A percentile compares a stretch with the other conserved stretches of the same genome.
Conservation (phyloP, 1,140 invertebrate genomes). For the Zophobas morio region DNA sequence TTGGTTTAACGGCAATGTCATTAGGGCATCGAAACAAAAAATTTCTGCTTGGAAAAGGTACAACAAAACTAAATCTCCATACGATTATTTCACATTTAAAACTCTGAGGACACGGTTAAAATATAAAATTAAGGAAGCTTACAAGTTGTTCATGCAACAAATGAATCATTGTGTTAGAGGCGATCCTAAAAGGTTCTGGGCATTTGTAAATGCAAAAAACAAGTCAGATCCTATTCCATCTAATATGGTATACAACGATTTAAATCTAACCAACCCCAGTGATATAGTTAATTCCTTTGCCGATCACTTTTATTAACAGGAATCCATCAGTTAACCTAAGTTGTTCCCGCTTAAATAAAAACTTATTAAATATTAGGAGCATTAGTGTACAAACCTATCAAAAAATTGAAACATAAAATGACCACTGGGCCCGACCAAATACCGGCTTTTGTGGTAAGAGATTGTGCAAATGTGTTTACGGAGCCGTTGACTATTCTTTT, state of each 20-base stretch:
- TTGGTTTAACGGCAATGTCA: not conserved
- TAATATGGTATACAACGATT: not conserved
- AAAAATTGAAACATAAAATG: not conserved
- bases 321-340: not conserved
- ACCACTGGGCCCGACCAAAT: not conserved
- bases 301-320: not conserved
- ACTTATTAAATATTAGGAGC: not conserved
- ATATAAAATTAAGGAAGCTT: not conserved
- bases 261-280: not conserved
- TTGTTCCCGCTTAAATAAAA: not conserved
- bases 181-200: not conserved
- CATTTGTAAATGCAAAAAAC: not conserved
- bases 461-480: not conserved
- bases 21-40: too few relatives aligned
- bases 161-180: not conserved
- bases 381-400: not conserved
- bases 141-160: not conserved
- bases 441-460: not conserved
- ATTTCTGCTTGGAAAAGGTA: not conserved
- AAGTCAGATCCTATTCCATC: not conserved
- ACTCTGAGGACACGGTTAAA: not conserved
- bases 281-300: not conserved
- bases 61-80: not conserved
- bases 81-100: not conserved
- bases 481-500: not conserved